phyloP scores from a whole-genome alignment of 2,113 vertebrate species.

The Hemiscyllium ocellatum region DNA sequence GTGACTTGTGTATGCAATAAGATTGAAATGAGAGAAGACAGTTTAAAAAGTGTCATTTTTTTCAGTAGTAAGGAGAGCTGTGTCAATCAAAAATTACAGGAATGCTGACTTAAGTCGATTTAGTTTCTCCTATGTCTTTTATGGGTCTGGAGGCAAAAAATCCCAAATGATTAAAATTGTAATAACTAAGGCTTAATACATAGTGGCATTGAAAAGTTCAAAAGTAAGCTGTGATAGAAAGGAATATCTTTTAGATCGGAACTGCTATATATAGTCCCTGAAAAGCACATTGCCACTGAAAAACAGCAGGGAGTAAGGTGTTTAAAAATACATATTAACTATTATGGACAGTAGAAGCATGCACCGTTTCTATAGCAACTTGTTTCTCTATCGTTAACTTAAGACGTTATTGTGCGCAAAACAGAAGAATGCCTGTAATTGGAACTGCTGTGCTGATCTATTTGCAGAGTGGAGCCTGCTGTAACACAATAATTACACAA shows the following conservation, averaged over 20 bases:
- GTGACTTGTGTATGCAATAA: background rate
- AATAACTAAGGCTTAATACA: background rate
- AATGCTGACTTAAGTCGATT: background rate
- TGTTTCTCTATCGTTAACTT: background rate
- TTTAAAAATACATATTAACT: conserved; percentile 1
- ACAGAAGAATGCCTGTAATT: background rate
- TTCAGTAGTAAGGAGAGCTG: background rate
- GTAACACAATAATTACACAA: background rate
- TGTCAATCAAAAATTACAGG: background rate
- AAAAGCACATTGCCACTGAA: background rate
- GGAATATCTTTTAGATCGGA: background rate
- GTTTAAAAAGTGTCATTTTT: background rate
- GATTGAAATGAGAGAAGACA: background rate
- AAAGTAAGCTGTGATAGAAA: background rate
- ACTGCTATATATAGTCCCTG: background rate
- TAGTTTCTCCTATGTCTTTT: background rate
- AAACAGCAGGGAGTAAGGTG: conserved; percentile 12
- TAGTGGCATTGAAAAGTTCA: background rate
- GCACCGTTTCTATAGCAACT: background rate
- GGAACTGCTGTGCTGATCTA: background rate
- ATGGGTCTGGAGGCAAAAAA: background rate
- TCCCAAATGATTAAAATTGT: background rate
- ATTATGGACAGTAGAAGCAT: background rate
- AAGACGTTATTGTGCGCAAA: background rate
- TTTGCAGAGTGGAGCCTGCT: background rate